A percentile compares a stretch with the other conserved stretches of the same genome.
Evolutionary conservation across 2,113 vertebrate genomes (phyloP).

Genomic region (Microtus montanus): DNA sequence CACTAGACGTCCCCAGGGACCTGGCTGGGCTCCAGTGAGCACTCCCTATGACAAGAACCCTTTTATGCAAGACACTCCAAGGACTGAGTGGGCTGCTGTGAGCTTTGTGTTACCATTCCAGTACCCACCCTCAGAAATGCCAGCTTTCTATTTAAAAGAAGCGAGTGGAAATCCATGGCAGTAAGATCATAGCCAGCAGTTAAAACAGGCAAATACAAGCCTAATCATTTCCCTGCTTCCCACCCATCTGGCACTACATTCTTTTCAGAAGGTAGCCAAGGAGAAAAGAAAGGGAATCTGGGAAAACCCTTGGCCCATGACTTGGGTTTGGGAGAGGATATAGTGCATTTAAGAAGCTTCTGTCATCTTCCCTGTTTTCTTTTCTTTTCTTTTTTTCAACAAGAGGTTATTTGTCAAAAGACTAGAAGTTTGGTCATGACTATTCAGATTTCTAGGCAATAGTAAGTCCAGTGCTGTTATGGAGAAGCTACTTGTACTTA

Average conservation of each 20-base stretch:
- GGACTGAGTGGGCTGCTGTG: constrained; percentile 66
- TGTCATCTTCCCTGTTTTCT: neutral
- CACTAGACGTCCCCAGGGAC: constrained; percentile 49
- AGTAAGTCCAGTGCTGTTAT: constrained; percentile 35
- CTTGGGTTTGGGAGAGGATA: constrained; percentile 44
- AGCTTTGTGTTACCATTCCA: constrained; percentile 70
- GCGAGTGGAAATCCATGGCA: neutral
- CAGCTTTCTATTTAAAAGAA: constrained; percentile 43
- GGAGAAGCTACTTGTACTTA: constrained; percentile 47
- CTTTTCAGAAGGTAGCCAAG: neutral
- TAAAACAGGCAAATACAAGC: constrained; percentile 41
- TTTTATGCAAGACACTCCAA: constrained; percentile 67
- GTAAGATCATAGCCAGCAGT: constrained; percentile 37
- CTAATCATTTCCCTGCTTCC: constrained; percentile 21
- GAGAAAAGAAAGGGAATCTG: constrained; percentile 61
- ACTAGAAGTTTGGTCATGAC: constrained; percentile 49
- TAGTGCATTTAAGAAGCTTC: constrained; percentile 21
- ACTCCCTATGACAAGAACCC: constrained; percentile 78
- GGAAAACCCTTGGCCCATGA: constrained; percentile 48
- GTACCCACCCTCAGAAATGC: constrained; percentile 40
- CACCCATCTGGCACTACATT: constrained; percentile 16
- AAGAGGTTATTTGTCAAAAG: constrained; percentile 50
- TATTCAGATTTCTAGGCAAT: constrained; percentile 46
- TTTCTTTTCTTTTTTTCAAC: constrained; percentile 45
- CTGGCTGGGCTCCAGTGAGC: constrained; percentile 80